Evolutionary conservation across 1,140 invertebrate species (phyloP).

Genomic region (Agrypnia vestita): DNA sequence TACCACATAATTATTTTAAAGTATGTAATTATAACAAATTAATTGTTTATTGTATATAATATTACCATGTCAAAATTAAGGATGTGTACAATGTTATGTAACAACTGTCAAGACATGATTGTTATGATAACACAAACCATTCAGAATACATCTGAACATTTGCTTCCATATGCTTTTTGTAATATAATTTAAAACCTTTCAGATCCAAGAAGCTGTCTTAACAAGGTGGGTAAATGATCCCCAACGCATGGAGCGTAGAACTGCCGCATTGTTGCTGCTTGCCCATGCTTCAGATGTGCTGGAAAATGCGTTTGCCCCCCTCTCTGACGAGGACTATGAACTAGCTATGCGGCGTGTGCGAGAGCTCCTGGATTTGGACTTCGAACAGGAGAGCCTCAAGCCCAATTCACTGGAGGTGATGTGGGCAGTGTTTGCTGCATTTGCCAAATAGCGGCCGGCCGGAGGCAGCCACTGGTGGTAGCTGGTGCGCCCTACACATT

Average conservation of each 20-base stretch:
- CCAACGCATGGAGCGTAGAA: constrained; percentile 96
- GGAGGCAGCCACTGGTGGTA: constrained; percentile 56
- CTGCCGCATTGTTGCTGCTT: constrained; percentile 93
- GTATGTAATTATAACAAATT: no score
- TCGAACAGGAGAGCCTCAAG: constrained; percentile 94
- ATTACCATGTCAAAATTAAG: no score
- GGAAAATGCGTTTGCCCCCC: constrained; percentile 99
- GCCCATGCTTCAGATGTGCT: constrained; percentile 98
- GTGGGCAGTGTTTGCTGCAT: constrained; percentile 99
- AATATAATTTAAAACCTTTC: neutral
- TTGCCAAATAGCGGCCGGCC: constrained; percentile 88
- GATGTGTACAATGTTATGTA: no score
- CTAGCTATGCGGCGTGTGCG: constrained; percentile 97
- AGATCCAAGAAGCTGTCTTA: constrained; percentile 98
- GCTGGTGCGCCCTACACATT: neutral
- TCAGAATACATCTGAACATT: no score
- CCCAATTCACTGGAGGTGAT: constrained; percentile 92
- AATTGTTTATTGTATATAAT: no score
- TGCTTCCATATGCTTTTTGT: no score
- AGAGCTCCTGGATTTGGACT: constrained; percentile 95
- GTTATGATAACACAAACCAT: no score
- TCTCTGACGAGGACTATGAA: constrained; percentile 99
- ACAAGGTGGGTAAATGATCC: constrained; percentile 98
- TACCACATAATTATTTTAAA: no score
- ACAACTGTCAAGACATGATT: no score